Evolutionary conservation across 2,888 invertebrate genomes (phyloP).

Genomic region (Hyppa rectilinea): DNA sequence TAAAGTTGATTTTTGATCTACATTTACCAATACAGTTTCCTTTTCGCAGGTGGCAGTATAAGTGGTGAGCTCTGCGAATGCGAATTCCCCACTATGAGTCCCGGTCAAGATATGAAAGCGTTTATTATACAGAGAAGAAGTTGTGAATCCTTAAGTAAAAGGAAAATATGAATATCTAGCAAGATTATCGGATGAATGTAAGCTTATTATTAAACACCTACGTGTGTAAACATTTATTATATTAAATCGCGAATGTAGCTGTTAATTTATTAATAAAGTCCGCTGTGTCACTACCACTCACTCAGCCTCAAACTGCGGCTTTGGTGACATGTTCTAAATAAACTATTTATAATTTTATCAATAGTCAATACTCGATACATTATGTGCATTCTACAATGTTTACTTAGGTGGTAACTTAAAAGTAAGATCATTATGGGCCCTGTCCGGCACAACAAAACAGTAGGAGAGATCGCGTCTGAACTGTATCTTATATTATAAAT

Average conservation of each 20-base stretch:
- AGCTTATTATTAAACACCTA: neutral
- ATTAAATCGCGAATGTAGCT: neutral
- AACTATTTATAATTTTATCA: neutral
- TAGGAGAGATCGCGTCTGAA: no score
- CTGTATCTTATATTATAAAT: no score
- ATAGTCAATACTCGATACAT: no score
- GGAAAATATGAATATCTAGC: conserved; percentile 63
- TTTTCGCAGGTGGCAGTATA: conserved; percentile 82
- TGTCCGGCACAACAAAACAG: no score
- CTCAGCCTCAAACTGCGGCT: neutral
- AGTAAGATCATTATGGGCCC: no score
- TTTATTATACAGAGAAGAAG: conserved; percentile 74
- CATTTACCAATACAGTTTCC: conserved; percentile 73
- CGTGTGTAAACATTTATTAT: neutral
- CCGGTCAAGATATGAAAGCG: conserved; percentile 67
- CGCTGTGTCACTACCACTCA: neutral
- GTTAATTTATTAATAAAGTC: no score
- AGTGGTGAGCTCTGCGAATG: conserved; percentile 75
- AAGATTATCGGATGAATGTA: neutral
- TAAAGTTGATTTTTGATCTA: conserved; percentile 67
- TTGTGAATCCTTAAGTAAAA: conserved; percentile 68
- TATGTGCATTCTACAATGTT: no score
- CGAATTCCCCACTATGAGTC: conserved; percentile 75
- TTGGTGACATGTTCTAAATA: neutral
- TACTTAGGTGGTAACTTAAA: no score